These are phyloP conservation scores for Minunthozetes semirufus DNA, from an alignment of 2,888 invertebrate species.

Conservation along the genomic window DNA sequence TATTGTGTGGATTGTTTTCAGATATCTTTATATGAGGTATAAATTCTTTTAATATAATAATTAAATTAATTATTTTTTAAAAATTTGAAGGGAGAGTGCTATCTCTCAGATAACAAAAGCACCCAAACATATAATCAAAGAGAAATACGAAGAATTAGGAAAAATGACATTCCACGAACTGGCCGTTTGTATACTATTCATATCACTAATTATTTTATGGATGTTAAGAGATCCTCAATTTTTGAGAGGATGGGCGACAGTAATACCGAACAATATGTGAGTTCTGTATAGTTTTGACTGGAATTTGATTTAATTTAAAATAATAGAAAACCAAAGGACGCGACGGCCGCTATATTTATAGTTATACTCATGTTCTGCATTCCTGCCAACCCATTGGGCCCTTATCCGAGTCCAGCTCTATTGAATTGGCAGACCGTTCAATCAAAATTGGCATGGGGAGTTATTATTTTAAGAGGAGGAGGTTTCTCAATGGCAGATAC, in stretches of 20 bases:
- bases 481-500: slow-evolving; percentile 86
- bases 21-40: slow-evolving; percentile 30
- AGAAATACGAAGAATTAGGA: slow-evolving; percentile 36
- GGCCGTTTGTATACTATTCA: slow-evolving; percentile 41
- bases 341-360: slow-evolving; percentile 46
- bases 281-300: background rate
- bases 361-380: slow-evolving; percentile 45
- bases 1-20: slow-evolving; percentile 28
- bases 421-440: slow-evolving; percentile 46
- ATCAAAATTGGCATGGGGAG: slow-evolving; percentile 48
- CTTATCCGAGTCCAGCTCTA: slow-evolving; percentile 42
- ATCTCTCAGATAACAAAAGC: slow-evolving; percentile 14
- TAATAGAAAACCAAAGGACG: slow-evolving; percentile 44
- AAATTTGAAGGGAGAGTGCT: background rate
- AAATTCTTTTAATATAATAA: background rate
- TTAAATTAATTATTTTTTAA: background rate
- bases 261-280: slow-evolving; percentile 42
- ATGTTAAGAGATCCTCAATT: slow-evolving; percentile 46
- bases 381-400: slow-evolving; percentile 42
- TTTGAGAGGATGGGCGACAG: slow-evolving; percentile 46
- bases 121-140: slow-evolving; percentile 29
- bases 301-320: background rate
- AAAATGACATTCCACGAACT: slow-evolving; percentile 36
- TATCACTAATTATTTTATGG: slow-evolving; percentile 46
- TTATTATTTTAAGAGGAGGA: slow-evolving; percentile 54